Evolutionary conservation across 2,797 vertebrate species (phyloP).

Genomic region (Emys orbicularis): DNA sequence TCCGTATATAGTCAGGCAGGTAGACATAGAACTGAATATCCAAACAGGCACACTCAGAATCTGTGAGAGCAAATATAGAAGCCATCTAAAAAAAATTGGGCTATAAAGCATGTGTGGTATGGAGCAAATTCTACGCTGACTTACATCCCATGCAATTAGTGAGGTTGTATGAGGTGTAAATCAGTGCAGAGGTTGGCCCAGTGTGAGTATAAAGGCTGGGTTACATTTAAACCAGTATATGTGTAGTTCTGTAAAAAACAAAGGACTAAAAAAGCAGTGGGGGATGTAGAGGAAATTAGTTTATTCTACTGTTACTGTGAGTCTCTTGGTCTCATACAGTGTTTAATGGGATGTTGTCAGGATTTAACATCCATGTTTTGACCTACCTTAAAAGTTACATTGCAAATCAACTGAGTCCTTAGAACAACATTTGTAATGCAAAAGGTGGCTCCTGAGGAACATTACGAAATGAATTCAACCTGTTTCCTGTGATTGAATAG

Average conservation of each 20-base stretch:
- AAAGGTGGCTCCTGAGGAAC: background rate
- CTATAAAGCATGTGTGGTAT: background rate
- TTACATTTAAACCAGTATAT: background rate
- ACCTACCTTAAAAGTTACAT: background rate
- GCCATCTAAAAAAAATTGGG: background rate
- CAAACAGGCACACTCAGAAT: rapidly evolving
- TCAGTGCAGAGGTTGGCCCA: background rate
- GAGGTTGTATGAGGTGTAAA: background rate
- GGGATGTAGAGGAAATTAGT: background rate
- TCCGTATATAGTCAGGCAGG: background rate
- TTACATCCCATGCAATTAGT: background rate
- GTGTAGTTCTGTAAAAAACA: background rate
- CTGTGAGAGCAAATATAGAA: background rate
- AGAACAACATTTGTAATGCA: background rate
- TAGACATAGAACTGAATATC: background rate
- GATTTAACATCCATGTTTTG: background rate
- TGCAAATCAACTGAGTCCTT: background rate
- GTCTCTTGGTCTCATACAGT: background rate
- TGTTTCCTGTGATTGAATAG: background rate
- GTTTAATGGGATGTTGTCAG: background rate
- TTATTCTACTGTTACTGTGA: background rate
- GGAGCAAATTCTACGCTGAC: background rate
- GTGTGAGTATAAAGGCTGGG: background rate
- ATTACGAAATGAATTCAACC: background rate
- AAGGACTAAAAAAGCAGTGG: background rate